A percentile compares a stretch with the other conserved stretches of the same genome.
phyloP scores from a whole-genome alignment of 2,888 invertebrate genomes.

The Callinectes sapidus region DNA sequence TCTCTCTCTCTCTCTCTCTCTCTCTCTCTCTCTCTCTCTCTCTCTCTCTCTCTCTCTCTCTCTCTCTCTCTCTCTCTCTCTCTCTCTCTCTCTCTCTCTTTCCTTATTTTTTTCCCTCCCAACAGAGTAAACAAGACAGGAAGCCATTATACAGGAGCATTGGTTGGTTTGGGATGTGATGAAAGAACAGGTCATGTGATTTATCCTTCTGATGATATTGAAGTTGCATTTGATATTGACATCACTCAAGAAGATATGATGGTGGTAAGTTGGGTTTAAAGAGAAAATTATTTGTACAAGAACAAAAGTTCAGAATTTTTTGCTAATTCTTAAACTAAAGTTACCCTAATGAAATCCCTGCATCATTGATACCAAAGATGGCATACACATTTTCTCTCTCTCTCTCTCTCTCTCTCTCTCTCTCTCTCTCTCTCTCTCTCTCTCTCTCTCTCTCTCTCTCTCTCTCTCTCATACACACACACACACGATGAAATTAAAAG shows the following conservation, averaged over 20 bases:
- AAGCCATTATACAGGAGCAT: conserved; percentile 84
- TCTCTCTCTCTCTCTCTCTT: background rate
- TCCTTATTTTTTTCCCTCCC: background rate
- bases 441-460: background rate
- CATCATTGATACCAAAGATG: background rate
- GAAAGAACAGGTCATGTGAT: conserved; percentile 79
- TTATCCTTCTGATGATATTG: conserved; percentile 90
- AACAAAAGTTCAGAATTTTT: too few species aligned
- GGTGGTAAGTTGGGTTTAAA: conserved; percentile 32
- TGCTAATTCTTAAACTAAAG: too few species aligned
- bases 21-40: too few species aligned
- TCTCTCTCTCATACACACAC: background rate
- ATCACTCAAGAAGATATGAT: conserved; percentile 80
- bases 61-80: too few species aligned
- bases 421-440: background rate
- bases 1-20: too few species aligned
- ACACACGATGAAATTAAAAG: too few species aligned
- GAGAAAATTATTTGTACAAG: background rate
- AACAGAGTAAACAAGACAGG: conserved; percentile 79
- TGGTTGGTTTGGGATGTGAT: conserved; percentile 89
- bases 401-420: background rate
- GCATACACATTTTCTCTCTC: background rate
- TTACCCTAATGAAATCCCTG: background rate
- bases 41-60: too few species aligned
- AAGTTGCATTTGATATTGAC: conserved; percentile 83